Conservation (phyloP, 1,140 invertebrate genomes). For the Drosophila biarmipes region DNA sequence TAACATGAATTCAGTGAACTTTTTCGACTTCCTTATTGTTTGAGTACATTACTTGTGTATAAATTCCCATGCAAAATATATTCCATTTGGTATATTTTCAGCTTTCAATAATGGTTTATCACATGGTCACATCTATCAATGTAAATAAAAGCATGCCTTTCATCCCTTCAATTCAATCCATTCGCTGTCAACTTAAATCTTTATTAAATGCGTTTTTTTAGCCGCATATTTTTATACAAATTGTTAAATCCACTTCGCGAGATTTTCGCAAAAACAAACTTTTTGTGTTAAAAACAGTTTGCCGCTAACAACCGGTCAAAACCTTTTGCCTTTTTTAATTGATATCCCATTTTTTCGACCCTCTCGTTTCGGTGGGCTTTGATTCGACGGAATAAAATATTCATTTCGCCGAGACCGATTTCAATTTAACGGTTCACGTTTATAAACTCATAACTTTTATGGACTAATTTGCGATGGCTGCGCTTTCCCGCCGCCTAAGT, state of each 20-base stretch:
- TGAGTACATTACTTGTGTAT: background rate
- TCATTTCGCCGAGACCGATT: constrained; percentile 50
- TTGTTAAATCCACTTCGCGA: constrained; percentile 27
- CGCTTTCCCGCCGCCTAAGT: constrained; percentile 3
- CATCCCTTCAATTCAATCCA: constrained; percentile 34
- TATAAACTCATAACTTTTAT: constrained; percentile 61
- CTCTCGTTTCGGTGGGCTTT: constrained; percentile 10
- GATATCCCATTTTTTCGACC: constrained; percentile 32
- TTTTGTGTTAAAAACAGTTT: constrained; percentile 32
- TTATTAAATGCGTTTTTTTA: constrained; percentile 38
- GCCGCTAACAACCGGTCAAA: constrained; percentile 34
- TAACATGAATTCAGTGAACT: background rate
- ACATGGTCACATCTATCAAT: constrained; percentile 1
- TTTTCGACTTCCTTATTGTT: background rate
- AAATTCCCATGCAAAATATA: background rate
- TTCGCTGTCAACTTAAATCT: constrained; percentile 37
- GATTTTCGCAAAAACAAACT: constrained; percentile 32
- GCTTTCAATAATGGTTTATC: constrained; percentile 18
- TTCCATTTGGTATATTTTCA: background rate
- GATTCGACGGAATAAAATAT: constrained; percentile 42
- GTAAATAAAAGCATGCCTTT: constrained; percentile 19
- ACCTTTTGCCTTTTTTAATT: constrained; percentile 45
- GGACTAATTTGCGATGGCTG: constrained; percentile 48
- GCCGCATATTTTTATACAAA: constrained; percentile 32
- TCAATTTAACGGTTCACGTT: constrained; percentile 53